phyloP scores from a whole-genome alignment of 2,113 vertebrate genomes.

The Pollachius pollachius region DNA sequence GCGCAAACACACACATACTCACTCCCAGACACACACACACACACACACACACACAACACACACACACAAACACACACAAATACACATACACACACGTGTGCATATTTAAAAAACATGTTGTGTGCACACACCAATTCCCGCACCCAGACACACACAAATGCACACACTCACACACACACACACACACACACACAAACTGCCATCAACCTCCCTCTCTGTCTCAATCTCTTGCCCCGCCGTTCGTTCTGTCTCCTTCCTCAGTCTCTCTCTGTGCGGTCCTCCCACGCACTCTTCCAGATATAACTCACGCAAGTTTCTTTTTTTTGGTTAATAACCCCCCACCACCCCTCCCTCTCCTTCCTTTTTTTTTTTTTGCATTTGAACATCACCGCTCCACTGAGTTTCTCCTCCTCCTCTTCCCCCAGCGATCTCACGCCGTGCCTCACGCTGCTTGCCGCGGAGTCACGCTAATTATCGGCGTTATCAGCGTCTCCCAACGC shows the following conservation, averaged over 20 bases:
- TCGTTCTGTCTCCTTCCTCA: neutral
- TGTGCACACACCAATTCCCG: too few species aligned
- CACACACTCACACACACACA: too few species aligned
- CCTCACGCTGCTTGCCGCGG: conserved; percentile 25
- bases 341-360: too few species aligned
- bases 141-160: too few species aligned
- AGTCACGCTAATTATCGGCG: conserved; percentile 61
- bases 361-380: conserved; percentile 52
- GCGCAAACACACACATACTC: conserved; percentile 28
- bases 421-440: too few species aligned
- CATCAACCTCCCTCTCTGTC: neutral
- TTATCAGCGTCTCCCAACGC: conserved; percentile 62
- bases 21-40: neutral
- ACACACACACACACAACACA: neutral
- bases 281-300: conserved; percentile 62
- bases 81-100: too few species aligned
- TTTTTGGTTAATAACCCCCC: conserved; percentile 61
- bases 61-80: too few species aligned
- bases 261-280: conserved; percentile 50
- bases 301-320: conserved; percentile 45
- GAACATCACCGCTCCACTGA: conserved; percentile 45
- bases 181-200: too few species aligned
- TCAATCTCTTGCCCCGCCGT: conserved; percentile 1
- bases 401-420: conserved; percentile 33
- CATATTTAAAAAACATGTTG: too few species aligned